Evolutionary conservation across 2,888 invertebrate genomes (phyloP), one percentile per base, ranked within the genome.

Genomic region (Scrobipalpa atriplicella): DNA sequence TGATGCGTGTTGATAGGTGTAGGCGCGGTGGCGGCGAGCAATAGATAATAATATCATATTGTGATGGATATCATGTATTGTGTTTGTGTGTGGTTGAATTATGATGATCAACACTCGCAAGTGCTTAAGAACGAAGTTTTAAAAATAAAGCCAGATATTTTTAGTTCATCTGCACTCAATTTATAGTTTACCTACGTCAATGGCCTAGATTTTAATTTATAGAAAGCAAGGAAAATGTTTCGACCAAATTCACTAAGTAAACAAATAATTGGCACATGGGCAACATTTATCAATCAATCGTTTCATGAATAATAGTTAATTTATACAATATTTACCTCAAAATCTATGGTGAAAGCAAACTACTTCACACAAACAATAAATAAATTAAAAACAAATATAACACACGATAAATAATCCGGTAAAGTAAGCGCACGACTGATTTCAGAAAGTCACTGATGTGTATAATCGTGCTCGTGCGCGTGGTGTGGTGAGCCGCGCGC

Each of bases 401-500:
- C 16, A 16, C n/a, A 47, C n/a, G 1, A 3, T 2, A 29, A 29
- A 8, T 21, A 56, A 56, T 21, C 6, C 19, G 21, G 13, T 0
- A 13, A 6, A 19, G 13, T 56, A 29, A 13, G 10, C 3, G 21
- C 21, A 13, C 19, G 21, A 19, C 3, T 21, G 54, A 56, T 21
- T 56, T 21, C 13, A 56, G 21, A 11, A 56, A 13, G 21, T 7
- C 13, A 21, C 19, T 56, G 54, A 56, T 16, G 8, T n/a, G 10
- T 3, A 47, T 6, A 16, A 47, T 5, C 47, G 47, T n/a, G 47
- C 43, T 11, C 3, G 39, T 1, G 52, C 16, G n/a, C n/a, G n/a
- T n/a, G n/a, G n/a, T n/a, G 52, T 18, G 52, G 52, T 19, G 21
- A 21, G 54, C 21, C 64, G 58, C 77, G 78, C 71, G 68, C n/a